Conservation (phyloP, 2,797 vertebrate genomes). For the Dromococcyx pavoninus region DNA sequence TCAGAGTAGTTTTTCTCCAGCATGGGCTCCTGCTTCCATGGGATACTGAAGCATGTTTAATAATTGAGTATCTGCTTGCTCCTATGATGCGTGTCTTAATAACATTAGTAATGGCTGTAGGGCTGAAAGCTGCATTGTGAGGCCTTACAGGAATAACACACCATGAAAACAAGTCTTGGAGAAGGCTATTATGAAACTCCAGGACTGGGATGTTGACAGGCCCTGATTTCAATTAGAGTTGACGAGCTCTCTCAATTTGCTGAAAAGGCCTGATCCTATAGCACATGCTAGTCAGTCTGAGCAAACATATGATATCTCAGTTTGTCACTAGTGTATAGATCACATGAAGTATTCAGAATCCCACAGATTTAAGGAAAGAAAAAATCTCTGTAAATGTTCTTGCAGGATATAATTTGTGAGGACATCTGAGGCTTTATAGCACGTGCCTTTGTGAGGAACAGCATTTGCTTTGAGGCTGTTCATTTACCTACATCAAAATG, state of each 20-base stretch:
- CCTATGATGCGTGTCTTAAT: background rate
- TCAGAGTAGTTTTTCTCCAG: background rate
- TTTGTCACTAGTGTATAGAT: background rate
- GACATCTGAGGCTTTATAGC: conserved; percentile 44
- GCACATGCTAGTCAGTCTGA: background rate
- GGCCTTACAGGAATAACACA: background rate
- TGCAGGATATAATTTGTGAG: background rate
- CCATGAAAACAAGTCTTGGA: background rate
- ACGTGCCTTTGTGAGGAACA: background rate
- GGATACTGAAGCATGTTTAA: background rate
- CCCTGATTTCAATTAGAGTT: background rate
- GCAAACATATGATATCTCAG: background rate
- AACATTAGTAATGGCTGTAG: background rate
- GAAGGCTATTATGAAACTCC: background rate
- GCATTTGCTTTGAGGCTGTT: conserved; percentile 27
- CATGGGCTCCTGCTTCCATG: background rate
- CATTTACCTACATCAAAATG: conserved; percentile 15
- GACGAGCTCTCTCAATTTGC: background rate
- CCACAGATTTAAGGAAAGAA: background rate
- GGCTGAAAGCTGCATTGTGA: background rate
- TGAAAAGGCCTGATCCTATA: background rate
- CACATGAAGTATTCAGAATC: background rate
- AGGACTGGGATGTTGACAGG: background rate
- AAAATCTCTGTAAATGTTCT: background rate
- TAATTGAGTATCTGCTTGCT: conserved; percentile 3